Evolutionary conservation across 2,888 invertebrate genomes (phyloP), one percentile per base, ranked within the genome.

Genomic region (Cephus spinipes): DNA sequence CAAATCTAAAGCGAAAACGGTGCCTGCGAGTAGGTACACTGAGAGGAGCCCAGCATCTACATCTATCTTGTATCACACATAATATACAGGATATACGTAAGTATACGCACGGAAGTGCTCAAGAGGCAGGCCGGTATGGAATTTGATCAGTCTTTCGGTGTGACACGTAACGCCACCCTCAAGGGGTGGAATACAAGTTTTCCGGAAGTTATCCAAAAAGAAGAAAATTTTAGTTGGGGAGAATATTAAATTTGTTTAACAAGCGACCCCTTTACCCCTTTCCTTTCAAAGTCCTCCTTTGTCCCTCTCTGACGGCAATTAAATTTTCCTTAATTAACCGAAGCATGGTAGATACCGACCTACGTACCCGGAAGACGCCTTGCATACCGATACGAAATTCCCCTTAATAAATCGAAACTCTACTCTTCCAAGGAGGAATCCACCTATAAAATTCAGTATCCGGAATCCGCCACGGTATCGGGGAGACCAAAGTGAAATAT

Each of bases 141-240:
- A 88, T 88, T 88, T 90, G 90, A 90, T 87, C 87, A 89, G 90
- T 88, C 90, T 88, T 87, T 85, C 88, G 87, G 90, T 89, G 88
- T 89, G 88, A 89, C 86, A 84, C 87, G 87, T 84, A 83, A 36
- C 77, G 81, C 77, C 81, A 83, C 82, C 82, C 84, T 15, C 6
- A 40, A 6, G 15, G 76, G 30, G 31, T 35, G 73, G 73, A 68
- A 77, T 85, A 82, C 86, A 87, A 89, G 87, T 90, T 89, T 87
- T 83, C 82, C 78, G 79, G 79, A 85, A 88, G 87, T 87, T 89
- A 88, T 85, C 81, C 77, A 68, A 69, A 73, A 69, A 15, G 77
- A 81, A 80, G 76, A 80, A 79, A 83, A 85, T 86, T 86, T 83
- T 81, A 80, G 81, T 83, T 79, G 76, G 76, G 77, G 85, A 79